Conservation (phyloP, 2,113 vertebrate genomes). For the Lathamus discolor region DNA sequence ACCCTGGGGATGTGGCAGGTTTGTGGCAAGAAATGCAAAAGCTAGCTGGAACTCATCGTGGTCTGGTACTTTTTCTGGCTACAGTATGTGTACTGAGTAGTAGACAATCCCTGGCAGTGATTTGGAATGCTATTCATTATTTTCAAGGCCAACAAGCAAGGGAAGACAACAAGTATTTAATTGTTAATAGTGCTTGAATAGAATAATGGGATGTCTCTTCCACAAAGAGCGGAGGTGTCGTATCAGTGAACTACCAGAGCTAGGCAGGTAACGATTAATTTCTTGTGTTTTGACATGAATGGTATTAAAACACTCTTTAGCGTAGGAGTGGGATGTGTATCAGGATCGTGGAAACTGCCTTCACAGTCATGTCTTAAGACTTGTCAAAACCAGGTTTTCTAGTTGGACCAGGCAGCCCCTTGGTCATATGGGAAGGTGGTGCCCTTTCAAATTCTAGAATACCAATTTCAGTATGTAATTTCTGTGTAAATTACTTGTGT, state of each 20-base stretch:
- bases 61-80: background rate
- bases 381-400: background rate
- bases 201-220: background rate
- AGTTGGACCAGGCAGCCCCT: background rate
- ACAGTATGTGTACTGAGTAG: background rate
- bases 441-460: background rate
- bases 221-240: background rate
- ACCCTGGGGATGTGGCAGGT: background rate
- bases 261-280: background rate
- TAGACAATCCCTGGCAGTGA: background rate
- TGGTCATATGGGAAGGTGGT: background rate
- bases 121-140: background rate
- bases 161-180: background rate
- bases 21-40: background rate
- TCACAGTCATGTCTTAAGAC: accelerated
- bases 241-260: background rate
- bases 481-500: background rate
- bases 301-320: background rate
- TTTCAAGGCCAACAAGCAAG: background rate
- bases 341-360: background rate
- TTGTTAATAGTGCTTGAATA: background rate
- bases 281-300: background rate
- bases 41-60: background rate
- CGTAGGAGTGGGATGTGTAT: accelerated
- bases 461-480: background rate